Base-by-base conservation (phyloP, 2,888 invertebrate species). In the Rhagonycha fulva region DNA sequence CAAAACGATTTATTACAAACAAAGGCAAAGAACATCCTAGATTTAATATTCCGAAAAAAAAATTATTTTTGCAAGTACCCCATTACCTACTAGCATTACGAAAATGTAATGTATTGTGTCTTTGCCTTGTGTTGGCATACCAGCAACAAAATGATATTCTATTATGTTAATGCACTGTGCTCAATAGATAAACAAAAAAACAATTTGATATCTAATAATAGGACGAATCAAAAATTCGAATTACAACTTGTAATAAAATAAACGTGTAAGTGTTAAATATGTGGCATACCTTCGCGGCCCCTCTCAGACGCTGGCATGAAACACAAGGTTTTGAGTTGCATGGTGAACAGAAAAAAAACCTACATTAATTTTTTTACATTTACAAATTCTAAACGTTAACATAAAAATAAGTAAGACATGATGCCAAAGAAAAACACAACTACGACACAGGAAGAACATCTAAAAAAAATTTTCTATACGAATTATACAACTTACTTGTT, bases 401-500 rank as follows among this genome's bases (percentile, higher is more conserved):
- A 47, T 47, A 47, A 47, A 73, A 61, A 70, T 69, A 76, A 74
- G 62, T 72, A 23, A 72, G 63, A 32, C 69, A 66, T 26, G n/a
- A 66, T 14, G 68, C 26, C 14, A 69, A 68, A 66, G 24, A 66
- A 66, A 68, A 32, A 74, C 68, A 60, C 11, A 60, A 70, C 70
- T 47, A 70, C 14, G n/a, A 26, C 14, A 28, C 26, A 32, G 24
- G 14, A 71, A 61, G 70, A 26, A 71, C 62, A 71, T 10, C 12
- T 71, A 62, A 28, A 14, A 71, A 61, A 26, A 14, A 1, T 28
- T 19, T 14, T 23, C 30, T 67, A 62, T 62, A 72, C 10, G 62
- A 70, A 61, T 47, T 71, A 14, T 70, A 71, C 14, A 60, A 74
- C 94, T 93, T 90, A 98, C 98, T 98, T 78, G 98, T 98, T 91